These are phyloP conservation scores for Gymnobelideus leadbeateri DNA, from an alignment of 2,113 vertebrate genomes.

Conservation along the genomic window DNA sequence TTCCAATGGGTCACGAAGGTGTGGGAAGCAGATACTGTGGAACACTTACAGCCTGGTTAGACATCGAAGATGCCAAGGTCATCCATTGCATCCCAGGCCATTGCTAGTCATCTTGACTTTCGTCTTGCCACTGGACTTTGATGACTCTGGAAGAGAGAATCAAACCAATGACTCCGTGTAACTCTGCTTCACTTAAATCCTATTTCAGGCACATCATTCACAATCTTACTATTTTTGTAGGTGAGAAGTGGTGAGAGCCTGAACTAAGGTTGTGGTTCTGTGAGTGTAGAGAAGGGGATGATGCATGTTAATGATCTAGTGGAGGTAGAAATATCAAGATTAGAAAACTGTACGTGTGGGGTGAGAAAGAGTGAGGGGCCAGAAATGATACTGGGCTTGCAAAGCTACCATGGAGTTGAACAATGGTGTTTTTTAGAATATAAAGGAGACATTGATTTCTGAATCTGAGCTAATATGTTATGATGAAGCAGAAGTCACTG, in stretches of 20 bases:
- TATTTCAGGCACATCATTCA: too few relatives aligned
- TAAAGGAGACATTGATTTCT: not conserved
- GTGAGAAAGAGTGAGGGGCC: not conserved
- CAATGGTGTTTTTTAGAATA: not conserved
- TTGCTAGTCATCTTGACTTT: too few relatives aligned
- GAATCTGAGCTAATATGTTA: not conserved
- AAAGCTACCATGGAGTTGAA: not conserved
- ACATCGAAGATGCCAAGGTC: too few relatives aligned
- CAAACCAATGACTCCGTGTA: too few relatives aligned
- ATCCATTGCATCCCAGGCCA: too few relatives aligned
- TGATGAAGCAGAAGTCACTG: not conserved
- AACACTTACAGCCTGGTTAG: too few relatives aligned
- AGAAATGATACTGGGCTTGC: not conserved
- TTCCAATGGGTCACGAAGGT: too few relatives aligned
- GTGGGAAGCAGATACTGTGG: too few relatives aligned
- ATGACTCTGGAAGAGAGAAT: too few relatives aligned
- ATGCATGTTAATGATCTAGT: not conserved
- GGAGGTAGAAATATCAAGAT: not conserved
- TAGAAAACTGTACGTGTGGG: not conserved
- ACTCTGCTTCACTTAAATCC: too few relatives aligned
- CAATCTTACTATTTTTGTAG: too few relatives aligned
- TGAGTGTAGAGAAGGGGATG: not conserved
- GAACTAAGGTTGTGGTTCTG: not conserved
- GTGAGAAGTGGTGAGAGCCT: not conserved
- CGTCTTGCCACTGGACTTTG: too few relatives aligned